These are phyloP conservation scores for Upupa epops DNA, from an alignment of 2,113 vertebrate genomes.

Conservation along the genomic window DNA sequence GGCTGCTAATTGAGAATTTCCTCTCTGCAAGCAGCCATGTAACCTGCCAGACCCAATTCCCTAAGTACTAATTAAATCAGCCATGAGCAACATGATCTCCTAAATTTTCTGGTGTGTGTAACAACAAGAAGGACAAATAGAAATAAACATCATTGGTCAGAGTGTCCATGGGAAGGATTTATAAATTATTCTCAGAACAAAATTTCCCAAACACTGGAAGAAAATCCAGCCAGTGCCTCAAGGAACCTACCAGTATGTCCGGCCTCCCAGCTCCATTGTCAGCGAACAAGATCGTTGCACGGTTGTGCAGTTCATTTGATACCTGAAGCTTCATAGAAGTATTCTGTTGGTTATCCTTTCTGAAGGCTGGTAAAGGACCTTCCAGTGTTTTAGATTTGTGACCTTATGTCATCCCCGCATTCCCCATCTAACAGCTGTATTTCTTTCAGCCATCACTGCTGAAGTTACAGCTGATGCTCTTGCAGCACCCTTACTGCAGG, in stretches of 20 bases:
- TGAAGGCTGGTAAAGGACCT: neutral
- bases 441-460: neutral
- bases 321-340: neutral
- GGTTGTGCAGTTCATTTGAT: neutral
- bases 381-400: neutral
- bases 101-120: neutral
- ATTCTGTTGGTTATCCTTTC: neutral
- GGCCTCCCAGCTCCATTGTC: accelerated
- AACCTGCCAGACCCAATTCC: constrained; percentile 27
- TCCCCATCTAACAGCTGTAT: neutral
- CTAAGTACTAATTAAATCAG: constrained; percentile 54
- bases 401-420: neutral
- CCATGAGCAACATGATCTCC: neutral
- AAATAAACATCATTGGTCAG: neutral
- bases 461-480: neutral
- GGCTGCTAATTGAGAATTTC: constrained; percentile 53
- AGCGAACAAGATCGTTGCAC: neutral
- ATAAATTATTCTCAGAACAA: neutral
- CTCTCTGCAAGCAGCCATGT: neutral
- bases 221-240: neutral
- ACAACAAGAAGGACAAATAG: neutral
- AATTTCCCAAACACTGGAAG: neutral
- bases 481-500: neutral
- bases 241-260: neutral
- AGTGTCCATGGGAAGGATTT: neutral